Conservation (phyloP, 2,888 invertebrate species). For the Conops quadrifasciatus region DNA sequence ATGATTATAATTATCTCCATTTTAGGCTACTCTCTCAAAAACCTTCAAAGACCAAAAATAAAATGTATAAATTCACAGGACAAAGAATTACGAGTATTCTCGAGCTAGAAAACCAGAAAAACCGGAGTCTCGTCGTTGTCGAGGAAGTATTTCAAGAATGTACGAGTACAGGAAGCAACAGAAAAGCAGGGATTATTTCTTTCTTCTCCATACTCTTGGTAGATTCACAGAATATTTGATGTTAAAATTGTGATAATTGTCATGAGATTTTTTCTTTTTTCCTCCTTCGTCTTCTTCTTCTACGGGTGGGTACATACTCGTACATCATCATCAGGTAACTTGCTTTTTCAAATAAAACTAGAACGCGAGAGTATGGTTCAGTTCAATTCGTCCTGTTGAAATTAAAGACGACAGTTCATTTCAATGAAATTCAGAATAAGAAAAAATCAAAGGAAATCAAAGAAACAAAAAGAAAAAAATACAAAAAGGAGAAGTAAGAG, state of each 20-base stretch:
- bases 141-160: conserved; percentile 39
- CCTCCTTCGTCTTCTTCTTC: conserved; percentile 16
- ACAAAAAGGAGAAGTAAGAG: conserved; percentile 9
- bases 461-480: conserved; percentile 37
- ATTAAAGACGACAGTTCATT: conserved; percentile 6
- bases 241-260: conserved; percentile 51
- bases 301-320: no score
- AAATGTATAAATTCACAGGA: no score
- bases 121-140: not conserved
- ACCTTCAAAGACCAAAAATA: no score
- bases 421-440: not conserved
- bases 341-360: not conserved
- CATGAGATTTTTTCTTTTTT: conserved; percentile 41
- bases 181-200: conserved; percentile 41
- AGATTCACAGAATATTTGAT: conserved; percentile 40
- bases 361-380: not conserved
- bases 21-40: no score
- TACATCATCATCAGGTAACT: conserved; percentile 14
- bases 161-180: conserved; percentile 46
- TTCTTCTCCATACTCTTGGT: conserved; percentile 34
- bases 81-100: no score
- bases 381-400: not conserved
- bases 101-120: conserved; percentile 12
- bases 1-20: no score
- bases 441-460: conserved; percentile 49